Evolutionary conservation across 2,797 vertebrate species (phyloP).

Genomic region (Danionella dracula): DNA sequence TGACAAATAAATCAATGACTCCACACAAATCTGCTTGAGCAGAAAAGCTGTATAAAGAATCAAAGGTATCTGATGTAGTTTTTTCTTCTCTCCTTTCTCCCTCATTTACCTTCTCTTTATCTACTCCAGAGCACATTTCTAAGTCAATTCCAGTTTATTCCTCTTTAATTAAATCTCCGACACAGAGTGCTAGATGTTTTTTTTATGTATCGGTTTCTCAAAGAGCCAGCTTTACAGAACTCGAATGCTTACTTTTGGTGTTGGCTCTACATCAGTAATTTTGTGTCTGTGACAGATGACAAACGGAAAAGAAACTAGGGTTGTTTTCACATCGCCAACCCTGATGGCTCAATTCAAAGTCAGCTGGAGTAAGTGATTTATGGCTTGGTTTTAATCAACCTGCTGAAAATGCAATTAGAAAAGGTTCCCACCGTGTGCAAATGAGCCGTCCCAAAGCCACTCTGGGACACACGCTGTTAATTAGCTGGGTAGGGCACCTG

Average conservation of each 20-base stretch:
- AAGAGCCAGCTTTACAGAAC: background rate
- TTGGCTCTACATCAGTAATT: background rate
- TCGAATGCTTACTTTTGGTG: background rate
- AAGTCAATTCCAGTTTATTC: conserved; percentile 2
- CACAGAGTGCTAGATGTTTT: conserved; percentile 10
- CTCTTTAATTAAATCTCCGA: conserved; percentile 31
- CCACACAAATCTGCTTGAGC: conserved; percentile 24
- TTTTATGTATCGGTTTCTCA: conserved; percentile 14
- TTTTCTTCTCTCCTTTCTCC: background rate
- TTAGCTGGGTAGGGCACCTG: conserved; percentile 51
- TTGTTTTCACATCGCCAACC: conserved; percentile 26
- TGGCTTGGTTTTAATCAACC: conserved; percentile 52
- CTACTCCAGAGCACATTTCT: conserved; percentile 16
- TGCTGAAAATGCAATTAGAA: conserved; percentile 54
- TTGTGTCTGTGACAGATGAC: conserved; percentile 12
- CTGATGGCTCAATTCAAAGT: conserved; percentile 53
- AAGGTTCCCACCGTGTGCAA: conserved; percentile 48
- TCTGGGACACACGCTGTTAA: conserved; percentile 49
- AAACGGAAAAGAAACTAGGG: conserved; percentile 13
- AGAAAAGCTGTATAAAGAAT: conserved; percentile 20
- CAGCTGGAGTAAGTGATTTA: conserved; percentile 49
- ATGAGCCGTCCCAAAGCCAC: conserved; percentile 50
- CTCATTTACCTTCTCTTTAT: conserved; percentile 3
- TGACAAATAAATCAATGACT: conserved; percentile 36
- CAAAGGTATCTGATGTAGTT: conserved; percentile 26